Base-by-base conservation (phyloP, 2,888 invertebrate species). In the Prenolepis imparis region DNA sequence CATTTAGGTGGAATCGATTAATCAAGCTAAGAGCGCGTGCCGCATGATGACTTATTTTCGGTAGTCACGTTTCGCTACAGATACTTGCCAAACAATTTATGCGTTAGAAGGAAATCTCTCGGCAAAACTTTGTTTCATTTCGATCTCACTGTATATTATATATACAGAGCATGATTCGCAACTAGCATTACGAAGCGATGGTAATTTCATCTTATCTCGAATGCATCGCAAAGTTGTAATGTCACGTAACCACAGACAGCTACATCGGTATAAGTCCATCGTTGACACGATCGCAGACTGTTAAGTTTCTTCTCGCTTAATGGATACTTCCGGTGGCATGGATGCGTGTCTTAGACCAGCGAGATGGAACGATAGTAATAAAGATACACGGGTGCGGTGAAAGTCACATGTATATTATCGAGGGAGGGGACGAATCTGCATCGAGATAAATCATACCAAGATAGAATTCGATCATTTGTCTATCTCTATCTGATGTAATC, bases 1-100 rank as follows among this genome's bases (percentile, higher is more conserved):
- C 92, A 92, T 90, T 91, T 87, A 89, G 59, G 24, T 91, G 90
- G 87, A 90, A 91, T 93, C 91, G 92, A 93, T 93, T 92, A 92
- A 93, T 93, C 92, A 91, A 91, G 86, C 84, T 82, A 63, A 67
- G 81, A 84, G 83, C 28, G 32, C 28, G 44, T 48, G 48, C 32
- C 21, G 72, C 63, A 28, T 41, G 59, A 61, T 24, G 18, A 80
- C 67, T 41, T 59, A 70, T 82, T 86, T 84, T 81, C 67, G 57
- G 6, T 36, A 64, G 18, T 57, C 73, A 21, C 68, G 52, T 24
- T 61, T 59, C 11, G 4, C 4, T 15, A 11, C 44, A 9, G 15
- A 32, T 8, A 28, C 52, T 52, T 18, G 36, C 0, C n/a, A 15
- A 39, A 55, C 18, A 21, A 32, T 28, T 18, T 32, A 28, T 18